These are phyloP conservation scores for Anoncus sp. DNA, from an alignment of 2,888 invertebrate genomes.

Conservation along the genomic window DNA sequence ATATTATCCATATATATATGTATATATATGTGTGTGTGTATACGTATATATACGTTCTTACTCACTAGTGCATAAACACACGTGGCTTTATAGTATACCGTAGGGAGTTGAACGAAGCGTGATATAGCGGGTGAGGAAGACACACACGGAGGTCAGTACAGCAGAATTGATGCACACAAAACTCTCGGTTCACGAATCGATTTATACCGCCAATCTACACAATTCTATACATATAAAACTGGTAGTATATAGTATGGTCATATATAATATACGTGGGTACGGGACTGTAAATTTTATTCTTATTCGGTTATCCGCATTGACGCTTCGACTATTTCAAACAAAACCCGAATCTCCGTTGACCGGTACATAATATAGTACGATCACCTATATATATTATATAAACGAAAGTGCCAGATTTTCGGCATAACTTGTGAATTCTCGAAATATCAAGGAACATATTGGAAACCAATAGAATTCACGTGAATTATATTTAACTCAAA, in stretches of 20 bases:
- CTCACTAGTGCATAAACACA: background rate
- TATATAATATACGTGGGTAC: background rate
- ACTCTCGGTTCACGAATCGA: conserved; percentile 38
- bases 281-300: conserved; percentile 7
- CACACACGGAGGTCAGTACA: conserved; percentile 4
- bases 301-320: conserved; percentile 37
- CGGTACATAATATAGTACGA: no score
- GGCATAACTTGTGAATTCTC: no score
- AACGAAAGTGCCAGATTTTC: no score
- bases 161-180: conserved; percentile 25
- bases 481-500: background rate
- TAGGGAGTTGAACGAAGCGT: conserved; percentile 21
- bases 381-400: background rate
- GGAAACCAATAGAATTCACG: no score
- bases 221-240: background rate
- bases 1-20: conserved; percentile 4
- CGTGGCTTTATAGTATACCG: conserved; percentile 3
- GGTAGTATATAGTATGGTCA: background rate
- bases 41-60: background rate
- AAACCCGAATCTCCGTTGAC: background rate
- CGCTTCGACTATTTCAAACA: conserved; percentile 13
- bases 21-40: background rate
- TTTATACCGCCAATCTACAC: conserved; percentile 7
- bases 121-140: conserved; percentile 10
- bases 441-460: no score